A percentile compares a stretch with the other conserved stretches of the same genome.
These are phyloP conservation scores for Drosophila prolongata DNA, from an alignment of 2,888 invertebrate species.

Conservation along the genomic window DNA sequence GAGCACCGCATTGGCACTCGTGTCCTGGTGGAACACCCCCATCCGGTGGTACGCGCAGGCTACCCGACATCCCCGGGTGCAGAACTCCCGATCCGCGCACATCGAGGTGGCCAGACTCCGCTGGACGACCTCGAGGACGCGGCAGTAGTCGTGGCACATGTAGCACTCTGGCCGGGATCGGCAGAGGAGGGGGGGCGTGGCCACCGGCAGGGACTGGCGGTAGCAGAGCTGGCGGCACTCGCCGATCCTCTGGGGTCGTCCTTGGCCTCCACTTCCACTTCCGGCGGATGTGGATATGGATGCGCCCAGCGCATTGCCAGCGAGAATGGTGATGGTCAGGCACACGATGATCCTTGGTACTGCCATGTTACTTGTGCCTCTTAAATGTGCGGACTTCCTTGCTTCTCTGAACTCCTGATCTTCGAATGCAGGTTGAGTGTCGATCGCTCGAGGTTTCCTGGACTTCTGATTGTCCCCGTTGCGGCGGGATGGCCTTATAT, in stretches of 20 bases:
- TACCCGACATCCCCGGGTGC: constrained; percentile 68
- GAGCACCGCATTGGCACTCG: constrained; percentile 20
- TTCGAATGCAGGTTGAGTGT: not conserved
- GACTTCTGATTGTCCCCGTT: constrained; percentile 54
- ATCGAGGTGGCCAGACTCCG: constrained; percentile 61
- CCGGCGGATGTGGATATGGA: not conserved
- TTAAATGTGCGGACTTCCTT: not conserved
- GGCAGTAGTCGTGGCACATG: constrained; percentile 76
- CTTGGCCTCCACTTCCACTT: constrained; percentile 1
- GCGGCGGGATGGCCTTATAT: constrained; percentile 47
- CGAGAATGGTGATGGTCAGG: not conserved
- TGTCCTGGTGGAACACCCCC: constrained; percentile 2
- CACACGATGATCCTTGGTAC: not conserved
- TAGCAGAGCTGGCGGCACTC: constrained; percentile 65
- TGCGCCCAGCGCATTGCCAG: constrained; percentile 52
- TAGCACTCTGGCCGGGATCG: constrained; percentile 65
- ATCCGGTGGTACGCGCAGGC: constrained; percentile 63
- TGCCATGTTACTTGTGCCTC: not conserved
- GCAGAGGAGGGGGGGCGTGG: constrained; percentile 44
- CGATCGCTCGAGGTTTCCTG: constrained; percentile 29
- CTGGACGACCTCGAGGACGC: constrained; percentile 59
- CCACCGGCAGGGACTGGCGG: constrained; percentile 28
- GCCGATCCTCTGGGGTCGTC: constrained; percentile 37
- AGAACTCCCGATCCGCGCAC: constrained; percentile 68
- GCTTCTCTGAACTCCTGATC: not conserved